These are phyloP conservation scores for Falcunculus frontatus DNA, from an alignment of 2,113 vertebrate genomes.

Conservation along the genomic window DNA sequence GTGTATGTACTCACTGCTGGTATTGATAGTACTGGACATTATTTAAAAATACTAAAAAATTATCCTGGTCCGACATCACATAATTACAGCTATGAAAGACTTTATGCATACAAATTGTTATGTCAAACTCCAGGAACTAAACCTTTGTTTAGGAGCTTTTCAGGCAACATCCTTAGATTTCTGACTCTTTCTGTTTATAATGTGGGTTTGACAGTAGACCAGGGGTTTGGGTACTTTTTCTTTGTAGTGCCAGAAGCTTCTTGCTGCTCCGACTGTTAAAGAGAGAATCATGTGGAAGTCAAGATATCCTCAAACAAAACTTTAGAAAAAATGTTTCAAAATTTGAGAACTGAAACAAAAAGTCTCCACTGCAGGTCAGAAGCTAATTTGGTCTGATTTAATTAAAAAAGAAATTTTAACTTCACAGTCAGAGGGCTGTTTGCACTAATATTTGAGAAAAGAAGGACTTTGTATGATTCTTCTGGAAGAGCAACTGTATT, in stretches of 20 bases:
- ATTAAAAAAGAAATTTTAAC: not conserved
- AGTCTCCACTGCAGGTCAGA: not conserved
- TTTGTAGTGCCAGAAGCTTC: slow-evolving; percentile 3
- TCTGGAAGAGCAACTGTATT: not conserved
- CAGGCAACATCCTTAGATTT: not conserved
- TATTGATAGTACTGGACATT: not conserved
- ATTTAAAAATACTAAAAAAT: not conserved
- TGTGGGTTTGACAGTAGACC: not conserved
- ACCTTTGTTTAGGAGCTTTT: not conserved
- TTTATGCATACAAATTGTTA: not conserved
- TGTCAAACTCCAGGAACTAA: not conserved
- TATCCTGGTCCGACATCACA: not conserved
- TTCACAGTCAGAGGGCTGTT: not conserved
- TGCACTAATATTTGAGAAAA: not conserved
- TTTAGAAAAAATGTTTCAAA: not conserved
- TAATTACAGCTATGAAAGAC: not conserved
- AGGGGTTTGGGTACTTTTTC: not conserved
- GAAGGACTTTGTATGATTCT: not conserved
- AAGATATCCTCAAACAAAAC: not conserved
- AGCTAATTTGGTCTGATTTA: not conserved
- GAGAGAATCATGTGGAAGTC: not conserved
- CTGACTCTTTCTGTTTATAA: not conserved
- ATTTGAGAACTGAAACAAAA: not conserved
- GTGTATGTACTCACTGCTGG: not conserved
- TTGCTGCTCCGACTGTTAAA: not conserved